A percentile compares a stretch with the other conserved stretches of the same genome.
These are phyloP conservation scores for Pseudeuparius sepicola DNA, from an alignment of 2,888 invertebrate genomes.

Conservation along the genomic window DNA sequence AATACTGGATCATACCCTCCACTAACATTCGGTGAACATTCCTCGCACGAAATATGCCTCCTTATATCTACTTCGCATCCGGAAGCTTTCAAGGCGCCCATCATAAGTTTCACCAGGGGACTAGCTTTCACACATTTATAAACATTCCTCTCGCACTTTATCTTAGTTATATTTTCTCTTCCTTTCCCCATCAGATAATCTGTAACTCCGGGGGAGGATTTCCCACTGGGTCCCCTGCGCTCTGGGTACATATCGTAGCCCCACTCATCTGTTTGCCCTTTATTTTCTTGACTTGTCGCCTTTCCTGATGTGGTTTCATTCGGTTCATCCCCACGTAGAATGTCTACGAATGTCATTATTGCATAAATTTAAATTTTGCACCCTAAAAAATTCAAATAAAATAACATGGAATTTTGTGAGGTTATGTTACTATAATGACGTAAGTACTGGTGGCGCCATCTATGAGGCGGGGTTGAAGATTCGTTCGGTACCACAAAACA, in stretches of 20 bases:
- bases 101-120: conserved; percentile 74
- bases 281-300: too few species aligned
- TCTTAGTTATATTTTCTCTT: conserved; percentile 56
- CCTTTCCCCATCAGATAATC: conserved; percentile 45
- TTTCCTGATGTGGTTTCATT: too few species aligned
- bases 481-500: too few species aligned
- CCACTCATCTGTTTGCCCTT: too few species aligned
- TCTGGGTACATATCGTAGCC: conserved; percentile 80
- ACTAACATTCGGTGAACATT: conserved; percentile 71
- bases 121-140: conserved; percentile 64
- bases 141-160: conserved; percentile 73
- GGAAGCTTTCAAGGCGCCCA: conserved; percentile 69
- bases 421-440: too few species aligned
- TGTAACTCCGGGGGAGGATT: conserved; percentile 30
- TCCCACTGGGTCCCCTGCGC: conserved; percentile 62
- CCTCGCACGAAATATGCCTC: conserved; percentile 87
- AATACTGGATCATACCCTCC: conserved; percentile 83
- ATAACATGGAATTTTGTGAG: too few species aligned
- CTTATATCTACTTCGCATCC: conserved; percentile 76
- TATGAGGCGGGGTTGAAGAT: too few species aligned
- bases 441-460: too few species aligned
- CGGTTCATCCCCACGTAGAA: too few species aligned
- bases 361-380: too few species aligned
- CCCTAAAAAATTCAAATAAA: too few species aligned
- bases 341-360: too few species aligned